Percentiles rank a stretch among this genome's conserved stretches.
phyloP scores from a whole-genome alignment of 1,140 invertebrate genomes.

The Neodiprion pinetum region DNA sequence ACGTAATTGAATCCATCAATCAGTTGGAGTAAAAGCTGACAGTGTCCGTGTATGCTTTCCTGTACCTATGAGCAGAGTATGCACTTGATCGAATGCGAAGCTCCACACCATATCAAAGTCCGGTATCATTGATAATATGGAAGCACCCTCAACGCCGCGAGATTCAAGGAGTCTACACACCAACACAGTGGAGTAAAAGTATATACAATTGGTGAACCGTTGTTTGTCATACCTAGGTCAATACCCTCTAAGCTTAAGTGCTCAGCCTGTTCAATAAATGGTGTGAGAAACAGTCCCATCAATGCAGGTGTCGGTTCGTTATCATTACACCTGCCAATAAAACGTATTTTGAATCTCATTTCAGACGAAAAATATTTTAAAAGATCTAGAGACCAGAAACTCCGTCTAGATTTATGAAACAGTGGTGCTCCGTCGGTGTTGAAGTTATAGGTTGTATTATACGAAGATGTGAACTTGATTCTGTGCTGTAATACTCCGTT shows the following conservation, averaged over 20 bases:
- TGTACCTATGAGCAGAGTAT: constrained; percentile 21
- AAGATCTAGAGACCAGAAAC: constrained; percentile 23
- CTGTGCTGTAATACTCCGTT: not conserved
- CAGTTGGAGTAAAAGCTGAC: constrained; percentile 10
- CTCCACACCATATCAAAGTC: constrained; percentile 26
- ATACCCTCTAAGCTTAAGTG: not conserved
- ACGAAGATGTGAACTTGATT: not conserved
- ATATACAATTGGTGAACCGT: not conserved
- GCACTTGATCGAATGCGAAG: constrained; percentile 26
- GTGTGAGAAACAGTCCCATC: constrained; percentile 9
- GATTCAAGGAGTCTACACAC: constrained; percentile 11
- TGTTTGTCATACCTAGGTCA: not conserved
- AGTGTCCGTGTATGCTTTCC: constrained; percentile 16
- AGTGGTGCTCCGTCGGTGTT: constrained; percentile 24
- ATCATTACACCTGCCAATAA: constrained; percentile 24
- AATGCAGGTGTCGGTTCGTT: constrained; percentile 21
- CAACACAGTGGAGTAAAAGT: not conserved
- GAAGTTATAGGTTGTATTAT: constrained; percentile 17
- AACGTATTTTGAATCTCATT: constrained; percentile 20
- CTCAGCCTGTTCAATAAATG: not conserved
- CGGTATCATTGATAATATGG: constrained; percentile 2
- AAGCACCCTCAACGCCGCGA: constrained; percentile 23
- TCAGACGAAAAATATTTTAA: constrained; percentile 21
- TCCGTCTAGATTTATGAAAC: constrained; percentile 19
- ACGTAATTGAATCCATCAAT: not conserved